Conservation (phyloP, 2,888 invertebrate species). For the Exocentrus adspersus region DNA sequence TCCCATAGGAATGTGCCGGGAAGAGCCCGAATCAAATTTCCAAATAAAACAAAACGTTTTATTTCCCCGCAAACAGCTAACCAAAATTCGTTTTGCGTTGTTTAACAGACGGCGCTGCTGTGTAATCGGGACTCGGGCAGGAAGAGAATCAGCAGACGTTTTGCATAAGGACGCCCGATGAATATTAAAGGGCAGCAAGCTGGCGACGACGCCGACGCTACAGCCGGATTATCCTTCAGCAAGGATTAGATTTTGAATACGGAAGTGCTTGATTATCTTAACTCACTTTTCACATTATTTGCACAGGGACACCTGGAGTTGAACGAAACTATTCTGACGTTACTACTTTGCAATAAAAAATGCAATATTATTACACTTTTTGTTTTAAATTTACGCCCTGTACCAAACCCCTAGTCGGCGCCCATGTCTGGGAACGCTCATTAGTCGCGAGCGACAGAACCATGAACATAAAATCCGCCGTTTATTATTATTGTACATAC, state of each 20-base stretch:
- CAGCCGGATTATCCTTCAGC: slow-evolving; percentile 9
- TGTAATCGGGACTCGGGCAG: slow-evolving; percentile 56
- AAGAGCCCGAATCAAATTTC: no score
- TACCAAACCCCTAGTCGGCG: no score
- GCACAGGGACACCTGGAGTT: no score
- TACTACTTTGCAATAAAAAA: no score
- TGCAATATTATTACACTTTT: no score
- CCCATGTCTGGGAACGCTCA: no score
- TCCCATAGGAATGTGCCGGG: no score
- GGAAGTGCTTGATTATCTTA: background rate
- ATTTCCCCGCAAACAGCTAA: slow-evolving; percentile 28
- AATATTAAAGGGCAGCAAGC: slow-evolving; percentile 56
- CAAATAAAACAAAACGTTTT: slow-evolving; percentile 36
- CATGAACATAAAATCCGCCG: no score
- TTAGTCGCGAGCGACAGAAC: no score
- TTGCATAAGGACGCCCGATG: slow-evolving; percentile 63
- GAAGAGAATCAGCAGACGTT: slow-evolving; percentile 64
- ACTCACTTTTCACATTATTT: background rate
- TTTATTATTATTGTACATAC: no score
- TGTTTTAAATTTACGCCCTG: no score
- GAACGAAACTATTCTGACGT: no score
- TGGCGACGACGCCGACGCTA: slow-evolving; percentile 43
- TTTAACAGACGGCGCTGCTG: slow-evolving; percentile 51
- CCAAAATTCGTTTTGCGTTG: slow-evolving; percentile 45
- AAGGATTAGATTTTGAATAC: slow-evolving; percentile 6